Percentiles rank a stretch among this genome's conserved stretches.
phyloP scores from a whole-genome alignment of 2,888 invertebrate species.

The Villa cingulata region DNA sequence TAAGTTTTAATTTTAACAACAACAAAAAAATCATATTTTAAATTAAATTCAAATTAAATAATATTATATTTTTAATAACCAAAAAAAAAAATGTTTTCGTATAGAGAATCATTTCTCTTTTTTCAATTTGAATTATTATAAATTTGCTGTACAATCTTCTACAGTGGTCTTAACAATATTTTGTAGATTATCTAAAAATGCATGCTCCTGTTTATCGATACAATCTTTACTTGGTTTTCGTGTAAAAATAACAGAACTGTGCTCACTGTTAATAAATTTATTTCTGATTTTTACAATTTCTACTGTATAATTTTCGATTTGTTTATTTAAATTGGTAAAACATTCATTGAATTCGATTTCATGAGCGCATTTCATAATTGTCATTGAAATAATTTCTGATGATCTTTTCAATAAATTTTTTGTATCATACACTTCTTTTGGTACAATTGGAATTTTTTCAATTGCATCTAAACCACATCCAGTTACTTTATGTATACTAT shows the following conservation, averaged over 20 bases:
- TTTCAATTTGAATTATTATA: no score
- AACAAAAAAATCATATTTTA: no score
- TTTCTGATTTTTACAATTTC: neutral
- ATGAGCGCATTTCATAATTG: neutral
- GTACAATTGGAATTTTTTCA: neutral
- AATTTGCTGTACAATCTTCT: neutral
- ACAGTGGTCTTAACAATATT: neutral
- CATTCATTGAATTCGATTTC: neutral
- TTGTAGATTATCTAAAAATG: neutral
- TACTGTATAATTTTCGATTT: neutral
- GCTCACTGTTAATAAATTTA: neutral
- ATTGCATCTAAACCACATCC: neutral
- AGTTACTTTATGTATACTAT: neutral
- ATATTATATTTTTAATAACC: no score
- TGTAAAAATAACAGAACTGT: neutral
- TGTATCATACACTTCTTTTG: neutral
- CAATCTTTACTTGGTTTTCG: neutral
- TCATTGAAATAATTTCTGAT: neutral
- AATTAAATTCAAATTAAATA: no score
- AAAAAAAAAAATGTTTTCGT: no score
- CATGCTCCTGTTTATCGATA: neutral
- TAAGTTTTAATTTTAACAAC: no score
- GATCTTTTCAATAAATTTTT: neutral
- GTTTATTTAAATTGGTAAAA: neutral
- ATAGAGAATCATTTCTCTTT: no score